Conservation (phyloP, 2,888 invertebrate genomes). For the Drosophila vallismaia region DNA sequence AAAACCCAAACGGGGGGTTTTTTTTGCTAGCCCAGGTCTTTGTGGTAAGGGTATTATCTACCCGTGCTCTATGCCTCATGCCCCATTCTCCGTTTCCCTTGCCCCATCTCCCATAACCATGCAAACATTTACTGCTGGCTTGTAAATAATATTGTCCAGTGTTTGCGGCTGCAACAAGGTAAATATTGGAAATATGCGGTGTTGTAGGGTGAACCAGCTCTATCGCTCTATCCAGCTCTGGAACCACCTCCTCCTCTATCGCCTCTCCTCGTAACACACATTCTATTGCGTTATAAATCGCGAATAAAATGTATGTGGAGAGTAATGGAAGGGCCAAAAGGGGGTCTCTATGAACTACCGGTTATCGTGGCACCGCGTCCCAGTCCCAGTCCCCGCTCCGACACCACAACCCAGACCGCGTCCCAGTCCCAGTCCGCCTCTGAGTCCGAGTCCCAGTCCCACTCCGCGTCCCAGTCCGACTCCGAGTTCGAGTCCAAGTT, state of each 20-base stretch:
- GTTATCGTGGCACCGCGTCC: conserved; percentile 39
- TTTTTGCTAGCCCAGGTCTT: conserved; percentile 1
- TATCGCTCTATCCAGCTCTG: too few species aligned
- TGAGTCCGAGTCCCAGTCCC: too few species aligned
- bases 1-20: not conserved
- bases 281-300: conserved; percentile 43
- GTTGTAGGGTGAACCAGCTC: too few species aligned
- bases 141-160: conserved; percentile 33
- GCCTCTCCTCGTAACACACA: not conserved
- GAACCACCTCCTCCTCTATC: not conserved
- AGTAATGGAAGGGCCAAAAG: conserved; percentile 1
- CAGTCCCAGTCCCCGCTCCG: too few species aligned
- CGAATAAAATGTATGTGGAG: conserved; percentile 1
- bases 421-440: too few species aligned
- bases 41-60: not conserved
- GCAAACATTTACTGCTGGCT: conserved; percentile 32
- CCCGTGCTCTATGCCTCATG: not conserved
- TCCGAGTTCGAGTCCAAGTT: too few species aligned
- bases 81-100: not conserved
- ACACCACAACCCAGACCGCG: too few species aligned
- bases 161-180: conserved; percentile 30
- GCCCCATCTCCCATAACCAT: not conserved
- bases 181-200: conserved; percentile 7
- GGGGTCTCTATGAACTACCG: conserved; percentile 37
- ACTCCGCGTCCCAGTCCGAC: too few species aligned